Percentiles rank a stretch among this genome's conserved stretches.
These are phyloP conservation scores for Taeniopygia guttata DNA, from an alignment of 2,797 vertebrate species.

Conservation along the genomic window DNA sequence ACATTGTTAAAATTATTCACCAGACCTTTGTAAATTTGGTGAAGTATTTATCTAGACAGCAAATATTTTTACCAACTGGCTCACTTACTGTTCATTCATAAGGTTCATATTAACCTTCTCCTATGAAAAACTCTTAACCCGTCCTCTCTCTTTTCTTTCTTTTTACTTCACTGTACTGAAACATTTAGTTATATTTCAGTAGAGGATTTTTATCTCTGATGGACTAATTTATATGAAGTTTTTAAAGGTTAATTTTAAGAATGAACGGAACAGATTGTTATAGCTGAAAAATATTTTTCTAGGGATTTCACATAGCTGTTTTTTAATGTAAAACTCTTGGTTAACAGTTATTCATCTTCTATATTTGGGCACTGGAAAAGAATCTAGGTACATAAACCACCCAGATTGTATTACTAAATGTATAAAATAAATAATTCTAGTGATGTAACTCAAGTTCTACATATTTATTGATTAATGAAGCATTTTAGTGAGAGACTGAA, in stretches of 20 bases:
- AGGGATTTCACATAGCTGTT: neutral
- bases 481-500: neutral
- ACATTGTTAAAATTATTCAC: neutral
- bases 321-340: neutral
- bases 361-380: neutral
- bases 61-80: neutral
- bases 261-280: neutral
- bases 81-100: neutral
- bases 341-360: neutral
- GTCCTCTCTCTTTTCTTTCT: neutral
- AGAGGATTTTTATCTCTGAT: neutral
- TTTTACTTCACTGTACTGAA: neutral
- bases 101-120: neutral
- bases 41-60: neutral
- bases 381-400: neutral
- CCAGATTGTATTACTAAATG: neutral
- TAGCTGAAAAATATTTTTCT: neutral
- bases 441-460: neutral
- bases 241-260: neutral
- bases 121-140: neutral
- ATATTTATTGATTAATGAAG: neutral
- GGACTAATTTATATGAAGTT: neutral
- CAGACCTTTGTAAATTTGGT: neutral
- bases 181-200: neutral
- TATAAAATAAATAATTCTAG: neutral